Percentiles rank a stretch among this genome's conserved stretches.
Evolutionary conservation across 1,140 invertebrate genomes (phyloP).

Genomic region (Bemisia tabaci): DNA sequence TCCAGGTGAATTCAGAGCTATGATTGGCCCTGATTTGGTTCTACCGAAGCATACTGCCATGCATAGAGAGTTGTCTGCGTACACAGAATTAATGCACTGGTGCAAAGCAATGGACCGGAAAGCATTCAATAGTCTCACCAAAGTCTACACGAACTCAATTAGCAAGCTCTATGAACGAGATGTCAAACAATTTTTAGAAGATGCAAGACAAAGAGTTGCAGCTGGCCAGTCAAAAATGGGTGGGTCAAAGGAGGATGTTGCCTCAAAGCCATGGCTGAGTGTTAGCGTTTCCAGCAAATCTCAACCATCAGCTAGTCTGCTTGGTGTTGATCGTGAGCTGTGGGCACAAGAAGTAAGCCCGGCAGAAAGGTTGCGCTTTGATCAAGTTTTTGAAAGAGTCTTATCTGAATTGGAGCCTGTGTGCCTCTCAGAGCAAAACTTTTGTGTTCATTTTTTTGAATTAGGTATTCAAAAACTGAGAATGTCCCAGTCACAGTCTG

Average conservation of each 20-base stretch:
- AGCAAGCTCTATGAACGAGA: constrained; percentile 76
- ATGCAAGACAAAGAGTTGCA: constrained; percentile 43
- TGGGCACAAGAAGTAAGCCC: constrained; percentile 41
- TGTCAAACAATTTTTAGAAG: constrained; percentile 62
- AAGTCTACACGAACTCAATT: constrained; percentile 62
- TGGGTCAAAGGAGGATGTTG: constrained; percentile 7
- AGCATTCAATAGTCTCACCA: constrained; percentile 62
- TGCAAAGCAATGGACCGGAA: constrained; percentile 69
- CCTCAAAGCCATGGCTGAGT: background rate
- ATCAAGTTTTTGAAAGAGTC: constrained; percentile 63
- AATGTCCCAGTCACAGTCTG: background rate
- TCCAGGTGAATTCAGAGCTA: constrained; percentile 40
- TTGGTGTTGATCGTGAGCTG: constrained; percentile 43
- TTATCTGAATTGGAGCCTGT: constrained; percentile 80
- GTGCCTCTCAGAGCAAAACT: constrained; percentile 88
- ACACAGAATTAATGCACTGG: constrained; percentile 84
- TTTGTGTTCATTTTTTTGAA: constrained; percentile 88
- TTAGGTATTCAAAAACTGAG: constrained; percentile 41
- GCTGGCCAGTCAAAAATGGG: constrained; percentile 27
- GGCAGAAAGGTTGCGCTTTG: constrained; percentile 42
- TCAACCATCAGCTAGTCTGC: constrained; percentile 25
- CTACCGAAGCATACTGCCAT: constrained; percentile 61
- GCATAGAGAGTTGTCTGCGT: constrained; percentile 68
- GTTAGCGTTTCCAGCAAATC: background rate
- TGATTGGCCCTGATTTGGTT: constrained; percentile 34